Evolutionary conservation across 1,140 invertebrate genomes (phyloP).

Genomic region (Alviniconcha marisindica): DNA sequence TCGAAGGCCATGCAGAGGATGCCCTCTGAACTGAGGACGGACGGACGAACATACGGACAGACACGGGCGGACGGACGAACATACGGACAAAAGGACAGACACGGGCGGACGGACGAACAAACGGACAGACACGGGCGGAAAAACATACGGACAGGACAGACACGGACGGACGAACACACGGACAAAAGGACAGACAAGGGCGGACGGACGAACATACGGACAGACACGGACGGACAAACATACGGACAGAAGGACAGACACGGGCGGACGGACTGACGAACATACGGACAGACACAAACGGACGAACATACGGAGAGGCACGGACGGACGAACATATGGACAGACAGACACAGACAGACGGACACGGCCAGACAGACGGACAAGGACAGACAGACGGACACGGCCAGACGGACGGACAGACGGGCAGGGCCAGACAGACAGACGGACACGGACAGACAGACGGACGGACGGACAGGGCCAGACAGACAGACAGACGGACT

Average conservation of each 20-base stretch:
- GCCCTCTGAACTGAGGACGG: no score
- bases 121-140: not conserved
- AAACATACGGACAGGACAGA: not conserved
- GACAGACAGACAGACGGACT: constrained; percentile 9
- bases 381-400: constrained; percentile 10
- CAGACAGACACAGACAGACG: constrained; percentile 37
- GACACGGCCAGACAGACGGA: constrained; percentile 25
- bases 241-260: constrained; percentile 27
- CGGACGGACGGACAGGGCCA: not conserved
- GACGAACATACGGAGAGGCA: constrained; percentile 42
- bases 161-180: not conserved
- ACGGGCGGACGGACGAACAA: no score
- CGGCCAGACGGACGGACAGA: not conserved
- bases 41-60: no score
- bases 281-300: constrained; percentile 23
- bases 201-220: constrained; percentile 20
- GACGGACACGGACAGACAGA: not conserved
- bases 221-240: constrained; percentile 34
- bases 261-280: constrained; percentile 26
- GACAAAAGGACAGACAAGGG: constrained; percentile 20
- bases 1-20: no score
- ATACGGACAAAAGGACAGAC: no score
- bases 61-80: no score
- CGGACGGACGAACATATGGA: constrained; percentile 31
- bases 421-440: not conserved